These are phyloP conservation scores for Escarpia spicata DNA, from an alignment of 2,888 invertebrate genomes.

Conservation along the genomic window DNA sequence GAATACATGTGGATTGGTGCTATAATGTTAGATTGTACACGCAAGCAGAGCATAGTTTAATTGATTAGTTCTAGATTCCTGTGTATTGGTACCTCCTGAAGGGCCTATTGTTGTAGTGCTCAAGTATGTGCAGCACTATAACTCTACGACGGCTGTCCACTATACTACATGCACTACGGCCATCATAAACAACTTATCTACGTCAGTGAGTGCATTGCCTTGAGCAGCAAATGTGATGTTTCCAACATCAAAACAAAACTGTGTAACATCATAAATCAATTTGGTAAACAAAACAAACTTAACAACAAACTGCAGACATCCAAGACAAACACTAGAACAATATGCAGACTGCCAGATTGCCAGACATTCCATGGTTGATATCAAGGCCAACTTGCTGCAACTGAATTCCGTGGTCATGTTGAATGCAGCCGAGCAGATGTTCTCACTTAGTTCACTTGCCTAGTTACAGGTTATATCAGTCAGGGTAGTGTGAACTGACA, in stretches of 20 bases:
- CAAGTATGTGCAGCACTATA: neutral
- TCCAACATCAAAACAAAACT: neutral
- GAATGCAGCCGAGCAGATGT: neutral
- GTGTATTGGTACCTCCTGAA: neutral
- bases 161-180: neutral
- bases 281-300: neutral
- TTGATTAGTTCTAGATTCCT: neutral
- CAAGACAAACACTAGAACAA: too few species aligned
- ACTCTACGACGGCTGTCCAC: neutral
- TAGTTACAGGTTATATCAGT: neutral
- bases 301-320: neutral
- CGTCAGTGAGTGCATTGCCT: neutral
- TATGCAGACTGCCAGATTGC: neutral
- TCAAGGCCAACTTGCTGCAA: slow-evolving; percentile 4
- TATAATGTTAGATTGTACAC: neutral
- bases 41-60: neutral
- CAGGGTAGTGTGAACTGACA: neutral
- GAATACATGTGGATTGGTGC: neutral
- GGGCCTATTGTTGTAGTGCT: neutral
- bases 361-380: neutral
- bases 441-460: neutral
- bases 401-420: neutral
- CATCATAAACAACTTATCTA: neutral
- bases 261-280: neutral
- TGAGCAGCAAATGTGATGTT: neutral